phyloP scores from a whole-genome alignment of 2,113 vertebrate species.

The Chelonoidis abingdonii region DNA sequence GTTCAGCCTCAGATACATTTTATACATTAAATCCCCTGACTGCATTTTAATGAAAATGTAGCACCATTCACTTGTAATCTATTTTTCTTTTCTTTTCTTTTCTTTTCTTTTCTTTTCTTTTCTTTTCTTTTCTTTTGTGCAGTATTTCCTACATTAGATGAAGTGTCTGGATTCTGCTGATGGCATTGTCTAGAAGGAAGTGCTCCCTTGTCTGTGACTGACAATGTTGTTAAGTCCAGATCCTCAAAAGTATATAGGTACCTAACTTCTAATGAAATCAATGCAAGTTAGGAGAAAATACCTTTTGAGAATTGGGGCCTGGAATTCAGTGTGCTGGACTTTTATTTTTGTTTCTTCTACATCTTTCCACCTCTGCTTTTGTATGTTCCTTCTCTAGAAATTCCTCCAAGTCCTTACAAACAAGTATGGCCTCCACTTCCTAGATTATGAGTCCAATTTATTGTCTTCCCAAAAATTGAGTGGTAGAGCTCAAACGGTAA shows the following conservation, averaged over 20 bases:
- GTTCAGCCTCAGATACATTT: neutral
- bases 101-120: neutral
- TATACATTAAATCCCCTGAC: neutral
- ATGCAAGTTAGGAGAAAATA: neutral
- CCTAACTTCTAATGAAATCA: neutral
- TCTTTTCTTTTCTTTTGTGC: no score
- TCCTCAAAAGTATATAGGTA: neutral
- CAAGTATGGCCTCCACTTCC: neutral
- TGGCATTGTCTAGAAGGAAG: neutral
- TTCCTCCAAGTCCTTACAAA: neutral
- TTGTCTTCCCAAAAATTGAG: neutral
- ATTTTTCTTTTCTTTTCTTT: neutral
- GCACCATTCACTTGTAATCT: neutral
- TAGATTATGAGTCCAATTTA: neutral
- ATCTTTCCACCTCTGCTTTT: neutral
- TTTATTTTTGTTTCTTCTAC: neutral
- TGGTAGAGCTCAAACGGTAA: neutral
- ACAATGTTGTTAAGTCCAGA: neutral
- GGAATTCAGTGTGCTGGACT: neutral
- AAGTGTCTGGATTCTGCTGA: neutral
- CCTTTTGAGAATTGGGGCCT: neutral
- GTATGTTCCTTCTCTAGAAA: neutral
- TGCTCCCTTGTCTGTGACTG: neutral
- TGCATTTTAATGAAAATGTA: neutral
- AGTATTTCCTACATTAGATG: neutral